phyloP scores from a whole-genome alignment of 1,140 invertebrate species.

The Diachasma alloeum region DNA sequence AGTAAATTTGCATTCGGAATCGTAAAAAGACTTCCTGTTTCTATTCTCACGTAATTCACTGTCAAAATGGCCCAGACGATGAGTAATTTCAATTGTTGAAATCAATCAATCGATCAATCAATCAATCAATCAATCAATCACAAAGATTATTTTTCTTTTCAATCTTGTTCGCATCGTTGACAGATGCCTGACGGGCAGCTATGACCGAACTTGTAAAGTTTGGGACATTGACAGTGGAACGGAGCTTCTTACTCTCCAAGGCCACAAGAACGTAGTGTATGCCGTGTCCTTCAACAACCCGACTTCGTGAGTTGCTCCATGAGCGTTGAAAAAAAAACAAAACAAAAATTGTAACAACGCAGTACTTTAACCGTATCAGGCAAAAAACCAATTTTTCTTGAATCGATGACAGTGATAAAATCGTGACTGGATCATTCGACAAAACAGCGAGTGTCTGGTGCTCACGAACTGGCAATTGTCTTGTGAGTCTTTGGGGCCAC shows the following conservation, averaged over 20 bases:
- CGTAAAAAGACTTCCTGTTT: too few species aligned
- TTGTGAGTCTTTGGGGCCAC: constrained; percentile 77
- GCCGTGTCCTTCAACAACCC: constrained; percentile 81
- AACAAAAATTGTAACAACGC: not conserved
- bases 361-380: not conserved
- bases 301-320: constrained; percentile 68
- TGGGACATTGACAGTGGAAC: constrained; percentile 79
- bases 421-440: constrained; percentile 83
- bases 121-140: too few species aligned
- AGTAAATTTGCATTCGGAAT: too few species aligned
- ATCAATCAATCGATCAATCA: too few species aligned
- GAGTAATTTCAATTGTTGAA: too few species aligned
- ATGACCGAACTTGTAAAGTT: constrained; percentile 85
- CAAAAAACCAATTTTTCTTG: constrained; percentile 11
- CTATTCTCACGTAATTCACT: too few species aligned
- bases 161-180: constrained; percentile 24
- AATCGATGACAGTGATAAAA: constrained; percentile 69
- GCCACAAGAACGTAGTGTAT: constrained; percentile 85
- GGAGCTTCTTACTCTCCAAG: constrained; percentile 74
- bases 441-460: constrained; percentile 80
- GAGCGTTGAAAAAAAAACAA: not conserved
- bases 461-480: constrained; percentile 71
- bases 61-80: too few species aligned
- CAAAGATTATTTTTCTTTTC: constrained; percentile 9
- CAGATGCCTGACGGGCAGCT: constrained; percentile 83